Evolutionary conservation across 2,113 vertebrate genomes (phyloP), one percentile per base, ranked within the genome.

Genomic region (Seriola aureovittata): DNA sequence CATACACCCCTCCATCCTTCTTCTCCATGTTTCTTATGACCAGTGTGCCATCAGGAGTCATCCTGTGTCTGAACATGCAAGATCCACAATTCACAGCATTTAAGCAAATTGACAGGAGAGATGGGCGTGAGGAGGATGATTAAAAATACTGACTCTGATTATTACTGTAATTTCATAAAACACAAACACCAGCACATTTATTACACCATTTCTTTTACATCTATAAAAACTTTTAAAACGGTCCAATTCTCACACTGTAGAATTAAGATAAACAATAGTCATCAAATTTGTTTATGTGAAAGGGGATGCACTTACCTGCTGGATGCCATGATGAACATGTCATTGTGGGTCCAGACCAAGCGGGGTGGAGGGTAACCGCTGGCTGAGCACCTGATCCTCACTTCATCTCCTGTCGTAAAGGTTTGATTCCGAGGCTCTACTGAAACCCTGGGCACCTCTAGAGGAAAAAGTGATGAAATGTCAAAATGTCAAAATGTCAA

Each of bases 311-410:
- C 36, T 8, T 58, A 97, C 98, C 98, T 98, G 95, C 91, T 97
- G 40, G 97, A 97, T 32, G 94, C 95, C 90, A 94, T 65, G 21
- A 99, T 92, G 92, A 99, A 97, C 94, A 97, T 96, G 83, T 96
- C 96, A 0, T 99, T 97, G 90, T 97, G 85, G 1, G 95, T 99
- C 98, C 98, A 99, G 40, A 97, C 90, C 3, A 97, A 72, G 2
- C 93, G 95, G 0, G 98, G 97, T 25, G 94, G 90, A 14, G 98
- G 98, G 86, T 97, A 96, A 50, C 98, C 98, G 0, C 91, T 96
- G 73, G 95, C 95, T 5, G 95, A 96, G 74, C 98, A 99, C 55
- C 94, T 94, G 88, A 99, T 96, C 84, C 95, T 95, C n/a, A 97
- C 95, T 72, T 98, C 96, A 42, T 96, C 96, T 62, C 97, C 97